Conservation (phyloP, 2,113 vertebrate genomes). For the Paratilapia polleni region DNA sequence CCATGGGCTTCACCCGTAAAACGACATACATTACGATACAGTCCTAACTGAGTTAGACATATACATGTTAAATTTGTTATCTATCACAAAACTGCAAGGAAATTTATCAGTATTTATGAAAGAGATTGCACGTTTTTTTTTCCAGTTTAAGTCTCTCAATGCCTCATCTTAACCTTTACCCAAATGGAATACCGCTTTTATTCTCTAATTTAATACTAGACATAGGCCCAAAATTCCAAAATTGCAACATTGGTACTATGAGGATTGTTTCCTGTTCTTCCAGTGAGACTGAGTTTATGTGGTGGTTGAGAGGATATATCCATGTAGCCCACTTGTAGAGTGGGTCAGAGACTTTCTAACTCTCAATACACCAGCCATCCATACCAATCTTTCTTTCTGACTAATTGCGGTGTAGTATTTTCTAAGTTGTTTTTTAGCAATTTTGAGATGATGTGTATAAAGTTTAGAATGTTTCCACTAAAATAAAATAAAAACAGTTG, state of each 20-base stretch:
- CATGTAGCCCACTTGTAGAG: too few species aligned
- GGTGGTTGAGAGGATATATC: too few species aligned
- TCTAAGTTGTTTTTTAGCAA: background rate
- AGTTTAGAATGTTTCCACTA: background rate
- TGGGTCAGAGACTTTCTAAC: background rate
- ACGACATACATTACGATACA: background rate
- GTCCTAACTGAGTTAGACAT: background rate
- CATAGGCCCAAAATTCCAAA: background rate
- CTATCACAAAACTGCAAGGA: fast-evolving
- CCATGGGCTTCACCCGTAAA: background rate
- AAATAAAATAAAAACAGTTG: background rate
- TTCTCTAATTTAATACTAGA: background rate
- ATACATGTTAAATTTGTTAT: background rate
- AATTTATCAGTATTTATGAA: background rate
- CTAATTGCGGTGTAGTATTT: background rate
- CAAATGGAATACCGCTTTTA: background rate
- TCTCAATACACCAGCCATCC: background rate
- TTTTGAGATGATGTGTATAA: background rate
- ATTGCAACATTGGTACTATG: background rate
- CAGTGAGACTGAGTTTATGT: background rate
- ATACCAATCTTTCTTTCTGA: background rate
- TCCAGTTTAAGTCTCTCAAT: fast-evolving
- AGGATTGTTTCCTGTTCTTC: too few species aligned
- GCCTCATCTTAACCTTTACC: background rate
- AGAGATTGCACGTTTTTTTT: background rate